Percentiles rank a stretch among this genome's conserved stretches.
Evolutionary conservation across 2,888 invertebrate species (phyloP).

Genomic region (Diachrysia chrysitis): DNA sequence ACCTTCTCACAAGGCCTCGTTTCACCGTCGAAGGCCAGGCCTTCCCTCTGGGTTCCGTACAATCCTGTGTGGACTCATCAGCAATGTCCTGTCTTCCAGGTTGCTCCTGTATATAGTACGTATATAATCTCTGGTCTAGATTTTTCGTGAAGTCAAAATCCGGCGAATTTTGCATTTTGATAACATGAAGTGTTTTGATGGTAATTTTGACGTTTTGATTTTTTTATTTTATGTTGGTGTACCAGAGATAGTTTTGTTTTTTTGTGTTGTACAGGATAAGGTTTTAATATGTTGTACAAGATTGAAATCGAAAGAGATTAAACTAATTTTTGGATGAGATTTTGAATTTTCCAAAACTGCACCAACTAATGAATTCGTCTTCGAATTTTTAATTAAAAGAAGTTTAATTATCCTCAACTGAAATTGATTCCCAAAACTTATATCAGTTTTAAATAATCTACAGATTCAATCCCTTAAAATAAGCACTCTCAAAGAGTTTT

Average conservation of each 20-base stretch:
- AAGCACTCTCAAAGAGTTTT: neutral
- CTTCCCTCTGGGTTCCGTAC: neutral
- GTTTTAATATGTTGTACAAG: neutral
- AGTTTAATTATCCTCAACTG: too few relatives aligned
- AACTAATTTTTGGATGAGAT: too few relatives aligned
- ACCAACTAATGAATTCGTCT: too few relatives aligned
- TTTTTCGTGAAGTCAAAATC: slow-evolving; percentile 40
- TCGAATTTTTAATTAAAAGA: too few relatives aligned
- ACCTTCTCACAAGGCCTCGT: slow-evolving; percentile 23
- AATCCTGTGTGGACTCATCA: neutral
- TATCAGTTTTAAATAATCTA: neutral
- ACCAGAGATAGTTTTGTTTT: neutral
- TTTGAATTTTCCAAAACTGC: too few relatives aligned
- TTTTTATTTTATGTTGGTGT: neutral
- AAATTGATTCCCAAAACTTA: neutral
- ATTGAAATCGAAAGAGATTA: neutral
- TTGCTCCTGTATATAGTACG: slow-evolving; percentile 22
- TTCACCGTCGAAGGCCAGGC: slow-evolving; percentile 15
- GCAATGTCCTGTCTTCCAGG: neutral
- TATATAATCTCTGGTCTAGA: slow-evolving; percentile 45
- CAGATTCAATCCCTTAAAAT: neutral
- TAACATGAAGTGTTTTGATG: neutral
- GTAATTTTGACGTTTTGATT: slow-evolving; percentile 12
- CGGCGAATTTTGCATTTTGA: slow-evolving; percentile 42
- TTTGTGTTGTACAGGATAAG: neutral